Base-by-base conservation (phyloP, 2,797 vertebrate genomes). In the Pipistrellus pygmaeus region DNA sequence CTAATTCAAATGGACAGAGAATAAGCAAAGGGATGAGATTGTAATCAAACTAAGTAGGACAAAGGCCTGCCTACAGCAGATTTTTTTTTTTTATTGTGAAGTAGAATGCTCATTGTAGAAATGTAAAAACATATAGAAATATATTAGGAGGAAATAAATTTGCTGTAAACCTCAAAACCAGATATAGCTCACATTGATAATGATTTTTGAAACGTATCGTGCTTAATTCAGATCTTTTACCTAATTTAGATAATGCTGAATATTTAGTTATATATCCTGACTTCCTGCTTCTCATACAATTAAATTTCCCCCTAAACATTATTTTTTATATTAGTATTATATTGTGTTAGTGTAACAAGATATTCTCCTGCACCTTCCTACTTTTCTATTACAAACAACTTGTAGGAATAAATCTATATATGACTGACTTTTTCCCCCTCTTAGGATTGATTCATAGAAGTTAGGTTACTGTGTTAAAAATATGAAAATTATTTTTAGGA, bases 401-500 rank as follows among this genome's bases (percentile, higher is more conserved):
- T 89, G 57, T 91, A 38, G 53, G 4, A 81, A 60, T 91, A 76
- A 88, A 72, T 90, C 15, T 82, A 7, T 82, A 44, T 25, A 78
- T 84, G n/a, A 85, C n/a, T 73, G n/a, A n/a, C 57, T 51, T 57
- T 69, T 68, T 81, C 17, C 0, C 2, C 25, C 30, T 32, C 32
- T 93, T 84, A 60, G 23, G 15, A 88, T 85, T 69, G 18, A 85
- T 30, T 66, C 10, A 60, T 35, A 75, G 14, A 81, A 55, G 69
- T 80, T 85, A 82, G 93, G 20, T 96, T 94, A 38, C 46, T 81
- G 11, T 7, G 10, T 89, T 96, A 86, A 60, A 18, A 23, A 9
- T 88, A n/a, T 95, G 3, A 85, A 96, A 90, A 55, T 78, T 68
- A 69, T 80, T 93, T 80, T 93, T 64, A 94, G 90, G n/a, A 12